A percentile compares a stretch with the other conserved stretches of the same genome.
Conservation (phyloP, 2,888 invertebrate genomes). For the Eubasilissa splendida region DNA sequence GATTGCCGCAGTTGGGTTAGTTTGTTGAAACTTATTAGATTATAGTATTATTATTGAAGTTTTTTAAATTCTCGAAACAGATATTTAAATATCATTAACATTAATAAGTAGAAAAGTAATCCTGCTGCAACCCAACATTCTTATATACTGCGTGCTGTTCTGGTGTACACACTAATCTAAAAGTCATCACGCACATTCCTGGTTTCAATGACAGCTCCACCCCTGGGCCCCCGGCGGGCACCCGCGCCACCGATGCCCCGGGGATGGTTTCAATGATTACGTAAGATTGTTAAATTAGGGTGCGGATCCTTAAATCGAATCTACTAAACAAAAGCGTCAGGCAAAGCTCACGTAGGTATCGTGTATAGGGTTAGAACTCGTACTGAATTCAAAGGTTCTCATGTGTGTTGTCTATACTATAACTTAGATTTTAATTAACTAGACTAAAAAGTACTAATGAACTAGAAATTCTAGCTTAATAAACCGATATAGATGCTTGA, state of each 20-base stretch:
- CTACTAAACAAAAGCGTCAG: conserved; percentile 53
- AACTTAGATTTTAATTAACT: not conserved
- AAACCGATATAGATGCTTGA: too few relatives aligned
- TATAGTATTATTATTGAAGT: too few relatives aligned
- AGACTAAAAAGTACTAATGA: too few relatives aligned
- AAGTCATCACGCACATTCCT: conserved; percentile 50
- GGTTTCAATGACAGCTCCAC: conserved; percentile 42
- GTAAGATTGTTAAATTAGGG: conserved; percentile 54
- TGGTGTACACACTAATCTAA: conserved; percentile 41
- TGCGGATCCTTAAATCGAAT: conserved; percentile 49
- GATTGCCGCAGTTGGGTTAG: too few relatives aligned
- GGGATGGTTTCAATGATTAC: conserved; percentile 49
- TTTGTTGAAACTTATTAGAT: too few relatives aligned
- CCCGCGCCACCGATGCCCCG: conserved; percentile 35
- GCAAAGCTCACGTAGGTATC: conserved; percentile 29
- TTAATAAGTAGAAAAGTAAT: not conserved
- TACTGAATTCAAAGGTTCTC: conserved; percentile 41
- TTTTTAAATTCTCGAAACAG: too few relatives aligned
- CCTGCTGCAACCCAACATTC: not conserved
- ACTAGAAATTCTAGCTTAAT: too few relatives aligned
- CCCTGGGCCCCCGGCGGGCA: conserved; percentile 17
- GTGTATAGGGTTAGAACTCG: not conserved
- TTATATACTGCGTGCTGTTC: not conserved
- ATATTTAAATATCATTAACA: too few relatives aligned
- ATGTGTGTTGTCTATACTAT: conserved; percentile 24